Conservation (phyloP, 2,113 vertebrate species). For the Etheostoma cragini region DNA sequence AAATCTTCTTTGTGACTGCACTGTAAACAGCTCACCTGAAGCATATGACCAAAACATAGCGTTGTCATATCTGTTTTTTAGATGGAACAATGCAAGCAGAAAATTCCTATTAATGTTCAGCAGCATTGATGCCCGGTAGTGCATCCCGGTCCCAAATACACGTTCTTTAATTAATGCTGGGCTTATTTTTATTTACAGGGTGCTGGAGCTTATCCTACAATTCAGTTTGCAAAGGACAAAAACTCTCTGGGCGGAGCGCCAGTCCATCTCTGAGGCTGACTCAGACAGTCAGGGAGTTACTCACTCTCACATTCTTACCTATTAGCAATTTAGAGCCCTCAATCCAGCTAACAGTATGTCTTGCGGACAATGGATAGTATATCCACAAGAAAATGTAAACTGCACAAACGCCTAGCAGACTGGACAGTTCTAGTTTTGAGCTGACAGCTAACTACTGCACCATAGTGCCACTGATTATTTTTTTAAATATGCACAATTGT, state of each 20-base stretch:
- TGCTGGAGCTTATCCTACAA: constrained; percentile 3
- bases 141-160: background rate
- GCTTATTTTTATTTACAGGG: background rate
- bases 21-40: background rate
- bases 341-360: background rate
- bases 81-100: constrained; percentile 1
- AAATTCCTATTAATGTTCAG: constrained; percentile 7
- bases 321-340: constrained; percentile 7
- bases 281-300: constrained; percentile 9
- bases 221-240: constrained; percentile 1
- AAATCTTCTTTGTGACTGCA: constrained; percentile 1
- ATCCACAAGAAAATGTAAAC: background rate
- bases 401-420: background rate
- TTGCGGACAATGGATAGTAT: background rate
- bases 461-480: background rate
- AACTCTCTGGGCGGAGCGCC: background rate
- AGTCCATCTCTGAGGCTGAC: background rate
- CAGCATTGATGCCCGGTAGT: constrained; percentile 3
- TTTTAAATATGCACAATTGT: background rate
- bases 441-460: background rate
- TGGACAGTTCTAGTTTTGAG: background rate
- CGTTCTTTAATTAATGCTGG: constrained; percentile 6
- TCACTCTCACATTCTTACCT: constrained; percentile 1
- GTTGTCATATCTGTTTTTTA: constrained; percentile 3
- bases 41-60: background rate